Evolutionary conservation across 2,888 invertebrate species (phyloP), one percentile per base, ranked within the genome.

Genomic region (Plebejus anna): DNA sequence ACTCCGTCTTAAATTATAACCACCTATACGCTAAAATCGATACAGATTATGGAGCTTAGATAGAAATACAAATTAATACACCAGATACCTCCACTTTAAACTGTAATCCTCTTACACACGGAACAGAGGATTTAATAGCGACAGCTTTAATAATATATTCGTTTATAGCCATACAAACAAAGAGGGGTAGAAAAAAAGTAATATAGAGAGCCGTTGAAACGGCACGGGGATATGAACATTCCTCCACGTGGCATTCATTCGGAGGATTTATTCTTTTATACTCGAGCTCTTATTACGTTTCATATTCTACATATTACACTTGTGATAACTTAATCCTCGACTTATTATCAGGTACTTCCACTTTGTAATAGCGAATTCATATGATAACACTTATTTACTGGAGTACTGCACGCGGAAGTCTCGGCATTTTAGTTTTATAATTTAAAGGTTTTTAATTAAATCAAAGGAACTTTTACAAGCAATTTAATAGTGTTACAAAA

Each of bases 171-270:
- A 66, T 66, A 66, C 66, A 66, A 66, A 66, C 66, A 66, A 66
- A 66, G 66, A 66, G 66, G 66, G 66, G 66, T 32, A 66, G 66
- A 66, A 66, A 66, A 61, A 66, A 66, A 66, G 28, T 66, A 66
- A 32, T 66, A 66, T 66, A 66, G 66, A 66, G 32, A 36, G 66
- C 32, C 32, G 66, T 66, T 66, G 66, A 36, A 66, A 66, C 66
- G 66, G 32, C 32, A 36, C 66, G 32, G 66, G 47, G 66, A 66
- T 66, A 66, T 66, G 66, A 66, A 28, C 66, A 66, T 66, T 66
- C 66, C 66, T 66, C 32, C 66, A 66, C 66, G 36, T 66, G 66
- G 66, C 66, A 66, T 66, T 66, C 66, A 36, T 66, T 66, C 66
- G 32, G 66, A 66, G 66, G 66, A 66, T 66, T 66, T 66, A 66